Percentiles rank a stretch among this genome's conserved stretches.
phyloP scores from a whole-genome alignment of 2,797 vertebrate species.

The Paratrypauchen microcephalus region DNA sequence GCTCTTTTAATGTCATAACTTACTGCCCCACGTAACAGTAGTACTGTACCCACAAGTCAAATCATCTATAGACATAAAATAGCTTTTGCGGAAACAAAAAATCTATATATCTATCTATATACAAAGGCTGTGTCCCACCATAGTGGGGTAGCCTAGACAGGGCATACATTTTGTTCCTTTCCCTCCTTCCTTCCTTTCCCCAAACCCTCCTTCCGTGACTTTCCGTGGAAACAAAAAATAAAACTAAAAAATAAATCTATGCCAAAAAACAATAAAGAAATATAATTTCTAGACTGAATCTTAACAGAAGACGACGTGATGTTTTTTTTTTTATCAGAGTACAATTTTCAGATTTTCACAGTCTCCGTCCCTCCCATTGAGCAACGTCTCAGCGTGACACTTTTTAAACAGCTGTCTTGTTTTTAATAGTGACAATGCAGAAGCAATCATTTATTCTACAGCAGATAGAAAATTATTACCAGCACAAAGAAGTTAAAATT shows the following conservation, averaged over 20 bases:
- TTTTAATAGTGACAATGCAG: constrained; percentile 5
- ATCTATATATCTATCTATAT: too few relatives aligned
- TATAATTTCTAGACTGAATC: neutral
- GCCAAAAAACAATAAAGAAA: neutral
- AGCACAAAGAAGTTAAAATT: neutral
- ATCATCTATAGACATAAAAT: neutral
- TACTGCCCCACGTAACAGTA: neutral
- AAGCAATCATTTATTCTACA: constrained; percentile 20
- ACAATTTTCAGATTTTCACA: neutral
- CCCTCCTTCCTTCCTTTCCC: too few relatives aligned
- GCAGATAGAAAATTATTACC: constrained; percentile 22
- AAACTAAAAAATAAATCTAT: neutral
- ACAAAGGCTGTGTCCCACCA: too few relatives aligned
- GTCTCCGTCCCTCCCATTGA: neutral
- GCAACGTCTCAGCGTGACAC: neutral
- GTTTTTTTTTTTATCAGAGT: neutral
- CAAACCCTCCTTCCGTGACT: too few relatives aligned
- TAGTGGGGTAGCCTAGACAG: too few relatives aligned
- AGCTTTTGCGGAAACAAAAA: neutral
- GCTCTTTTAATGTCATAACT: too few relatives aligned
- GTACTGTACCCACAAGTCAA: neutral
- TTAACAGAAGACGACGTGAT: neutral
- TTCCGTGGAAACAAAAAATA: neutral
- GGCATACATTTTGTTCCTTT: too few relatives aligned
- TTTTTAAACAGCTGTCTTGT: constrained; percentile 6